These are phyloP conservation scores for Cassiopea andromeda DNA, from an alignment of 30 jellyfish, hydroid and myxozoan genomes.

Conservation along the genomic window DNA sequence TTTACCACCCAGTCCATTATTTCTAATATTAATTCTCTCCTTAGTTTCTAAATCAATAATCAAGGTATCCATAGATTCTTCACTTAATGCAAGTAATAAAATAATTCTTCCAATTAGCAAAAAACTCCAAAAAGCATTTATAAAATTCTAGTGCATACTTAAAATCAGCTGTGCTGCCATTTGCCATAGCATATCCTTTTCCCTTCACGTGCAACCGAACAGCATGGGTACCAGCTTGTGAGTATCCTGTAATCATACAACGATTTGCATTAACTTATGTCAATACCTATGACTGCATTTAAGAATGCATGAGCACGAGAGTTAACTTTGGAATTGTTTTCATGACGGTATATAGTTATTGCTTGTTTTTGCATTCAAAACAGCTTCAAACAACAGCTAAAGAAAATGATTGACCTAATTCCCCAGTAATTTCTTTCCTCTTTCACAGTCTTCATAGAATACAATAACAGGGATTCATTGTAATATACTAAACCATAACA, in stretches of 20 bases:
- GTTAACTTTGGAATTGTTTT: too few species aligned
- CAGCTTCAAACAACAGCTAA: too few species aligned
- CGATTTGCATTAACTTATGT: too few species aligned
- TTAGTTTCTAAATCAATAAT: neutral
- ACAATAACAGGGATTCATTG: too few species aligned
- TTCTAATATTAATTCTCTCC: neutral
- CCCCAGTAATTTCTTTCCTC: too few species aligned
- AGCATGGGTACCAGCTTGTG: conserved; percentile 74
- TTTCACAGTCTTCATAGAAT: too few species aligned
- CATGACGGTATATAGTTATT: too few species aligned
- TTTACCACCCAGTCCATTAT: neutral
- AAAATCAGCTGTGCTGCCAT: conserved; percentile 36
- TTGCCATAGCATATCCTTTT: conserved; percentile 68
- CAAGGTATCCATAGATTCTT: neutral
- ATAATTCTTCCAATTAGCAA: neutral
- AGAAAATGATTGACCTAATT: too few species aligned
- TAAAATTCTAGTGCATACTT: conserved; percentile 9
- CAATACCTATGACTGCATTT: too few species aligned
- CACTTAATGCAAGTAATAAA: neutral
- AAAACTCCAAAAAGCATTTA: neutral
- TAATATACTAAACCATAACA: too few species aligned
- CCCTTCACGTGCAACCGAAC: conserved; percentile 70
- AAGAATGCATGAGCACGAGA: too few species aligned
- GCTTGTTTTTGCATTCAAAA: too few species aligned
- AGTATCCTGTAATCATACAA: conserved; percentile 42